Evolutionary conservation across 2,888 invertebrate genomes (phyloP), one percentile per base, ranked within the genome.

Genomic region (Acronicta aceris): DNA sequence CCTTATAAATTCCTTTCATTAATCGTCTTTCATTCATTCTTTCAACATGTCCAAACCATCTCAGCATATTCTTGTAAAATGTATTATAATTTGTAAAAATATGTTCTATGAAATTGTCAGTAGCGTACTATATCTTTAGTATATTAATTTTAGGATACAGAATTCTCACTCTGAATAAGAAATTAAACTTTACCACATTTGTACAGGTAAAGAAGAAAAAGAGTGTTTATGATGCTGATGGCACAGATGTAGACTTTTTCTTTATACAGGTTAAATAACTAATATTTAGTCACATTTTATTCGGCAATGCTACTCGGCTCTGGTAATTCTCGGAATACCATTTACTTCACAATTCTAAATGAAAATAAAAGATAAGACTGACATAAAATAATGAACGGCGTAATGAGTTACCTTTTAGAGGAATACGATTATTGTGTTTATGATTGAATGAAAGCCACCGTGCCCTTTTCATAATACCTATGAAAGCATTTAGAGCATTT

Each of bases 281-380:
- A 45, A 47, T 43, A 56, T 62, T 63, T 53, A 27, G 56, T 13
- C 15, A 9, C 55, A 43, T 65, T 76, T 67, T 71, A 73, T 71
- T 76, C 67, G 74, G 46, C 49, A 43, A 51, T 70, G 60, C 61
- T 59, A 51, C 64, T 61, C 57, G 47, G 58, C 64, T 58, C 42
- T 54, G 53, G 64, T 66, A 64, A 73, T 70, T 72, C 49, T 53
- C 48, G 42, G 54, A 71, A 65, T 60, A 63, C 58, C 64, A 76
- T 72, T 71, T 69, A 54, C 68, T 73, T 66, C 69, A 74, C 66
- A 68, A 66, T 66, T 64, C 53, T 72, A 80, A 76, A 78, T 57
- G 68, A 68, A 72, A 75, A 73, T 65, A 72, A 76, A 76, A 74
- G 62, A 72, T 75, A 74, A 71, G 61, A 57, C 45, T 15, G 43